Evolutionary conservation across 2,797 vertebrate species (phyloP), one percentile per base, ranked within the genome.

Genomic region (Danio kyathit): DNA sequence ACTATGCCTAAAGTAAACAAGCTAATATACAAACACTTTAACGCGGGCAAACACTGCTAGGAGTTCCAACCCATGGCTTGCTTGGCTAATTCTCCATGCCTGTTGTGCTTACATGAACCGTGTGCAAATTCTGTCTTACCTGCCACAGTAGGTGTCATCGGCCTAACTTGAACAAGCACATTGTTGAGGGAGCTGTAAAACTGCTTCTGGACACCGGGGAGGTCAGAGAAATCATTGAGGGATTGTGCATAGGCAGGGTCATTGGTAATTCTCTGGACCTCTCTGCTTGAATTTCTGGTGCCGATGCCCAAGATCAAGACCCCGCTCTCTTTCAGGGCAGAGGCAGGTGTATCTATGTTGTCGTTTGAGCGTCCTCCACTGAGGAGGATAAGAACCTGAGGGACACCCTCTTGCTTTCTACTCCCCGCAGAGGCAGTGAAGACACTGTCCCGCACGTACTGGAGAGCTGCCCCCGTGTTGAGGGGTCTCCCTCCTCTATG

Each of bases 171-270:
- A n/a, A 40, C 11, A 61, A 64, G 29, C n/a, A 83, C 82, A 76
- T 63, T 21, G 38, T 87, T 82, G 63, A 91, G 10, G 0, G 84
- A 76, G 13, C 60, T 48, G 59, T 94, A 83, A 51, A 95, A 78
- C 66, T 89, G 93, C 86, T 94, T 92, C 74, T 94, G 93, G 0
- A 95, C 87, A 73, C 83, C 87, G 17, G 91, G 92, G 29, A 95
- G 87, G 59, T 95, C 94, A 79, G 90, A 89, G 84, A 95, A 95
- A 69, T 87, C 94, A 85, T 75, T 52, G 66, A 84, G 16, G 8
- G 80, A 70, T 10, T 69, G 74, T 60, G 80, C 64, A 79, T 75
- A 82, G 5, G 49, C 17, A 7, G 67, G 46, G 7, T 64, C 63
- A 56, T 11, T 75, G n/a, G 40, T 67, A 84, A 85, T 88, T 91